A percentile compares a stretch with the other conserved stretches of the same genome.
Conservation (phyloP, 2,797 vertebrate genomes). For the Xiphorhynchus erythropygius region DNA sequence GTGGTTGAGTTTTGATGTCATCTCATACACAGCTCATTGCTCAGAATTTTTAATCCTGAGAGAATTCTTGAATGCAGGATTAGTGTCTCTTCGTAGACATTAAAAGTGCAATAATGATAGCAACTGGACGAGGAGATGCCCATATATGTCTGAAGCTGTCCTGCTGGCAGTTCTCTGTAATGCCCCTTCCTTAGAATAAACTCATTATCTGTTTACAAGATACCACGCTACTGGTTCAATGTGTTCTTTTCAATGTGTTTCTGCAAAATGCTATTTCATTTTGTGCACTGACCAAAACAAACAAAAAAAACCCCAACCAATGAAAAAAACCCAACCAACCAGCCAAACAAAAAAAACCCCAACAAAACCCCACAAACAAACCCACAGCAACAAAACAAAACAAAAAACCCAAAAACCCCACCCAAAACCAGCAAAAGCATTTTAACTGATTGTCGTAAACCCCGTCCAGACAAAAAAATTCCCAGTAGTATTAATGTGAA, state of each 20-base stretch:
- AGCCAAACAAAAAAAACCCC: too few relatives aligned
- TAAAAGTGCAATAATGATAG: neutral
- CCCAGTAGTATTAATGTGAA: neutral
- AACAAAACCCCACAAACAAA: too few relatives aligned
- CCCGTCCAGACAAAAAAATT: neutral
- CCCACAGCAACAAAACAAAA: neutral
- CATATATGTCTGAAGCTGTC: neutral
- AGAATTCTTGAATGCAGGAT: neutral
- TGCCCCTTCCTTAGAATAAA: neutral
- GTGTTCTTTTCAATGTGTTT: neutral
- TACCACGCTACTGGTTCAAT: neutral
- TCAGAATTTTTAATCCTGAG: neutral
- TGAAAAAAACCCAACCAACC: too few relatives aligned
- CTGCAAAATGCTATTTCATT: neutral
- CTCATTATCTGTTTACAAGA: accelerated
- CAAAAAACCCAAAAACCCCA: neutral
- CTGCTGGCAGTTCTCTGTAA: neutral
- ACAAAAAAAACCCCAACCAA: neutral
- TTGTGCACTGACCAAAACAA: neutral
- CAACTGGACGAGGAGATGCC: neutral
- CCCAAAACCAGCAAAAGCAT: accelerated
- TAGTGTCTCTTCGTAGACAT: neutral
- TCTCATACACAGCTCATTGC: neutral
- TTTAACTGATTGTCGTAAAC: neutral
- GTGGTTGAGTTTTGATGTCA: neutral